Conservation (phyloP, 2,113 vertebrate species). For the Eira barbara region DNA sequence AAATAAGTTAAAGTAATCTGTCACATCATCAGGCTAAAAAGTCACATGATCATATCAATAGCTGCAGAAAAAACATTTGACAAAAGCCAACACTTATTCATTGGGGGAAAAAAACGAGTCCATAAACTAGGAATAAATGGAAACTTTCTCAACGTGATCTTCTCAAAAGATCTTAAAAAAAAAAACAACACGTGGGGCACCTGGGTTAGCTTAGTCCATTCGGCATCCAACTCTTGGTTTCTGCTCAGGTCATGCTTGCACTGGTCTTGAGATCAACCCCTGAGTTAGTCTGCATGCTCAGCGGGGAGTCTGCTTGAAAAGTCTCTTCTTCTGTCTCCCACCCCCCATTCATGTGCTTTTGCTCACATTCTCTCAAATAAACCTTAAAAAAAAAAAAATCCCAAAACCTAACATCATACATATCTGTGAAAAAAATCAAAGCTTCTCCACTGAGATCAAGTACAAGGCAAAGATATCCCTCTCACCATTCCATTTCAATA, state of each 20-base stretch:
- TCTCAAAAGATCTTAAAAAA: neutral
- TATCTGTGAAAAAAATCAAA: neutral
- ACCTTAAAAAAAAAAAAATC: neutral
- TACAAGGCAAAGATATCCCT: neutral
- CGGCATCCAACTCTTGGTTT: no score
- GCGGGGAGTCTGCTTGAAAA: no score
- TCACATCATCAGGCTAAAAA: neutral
- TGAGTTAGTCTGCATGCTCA: no score
- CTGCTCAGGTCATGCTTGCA: no score
- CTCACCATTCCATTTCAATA: neutral
- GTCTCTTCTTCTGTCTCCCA: no score
- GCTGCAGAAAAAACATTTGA: neutral
- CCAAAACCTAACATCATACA: neutral
- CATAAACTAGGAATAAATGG: neutral
- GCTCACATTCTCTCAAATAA: no score
- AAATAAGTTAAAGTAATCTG: neutral
- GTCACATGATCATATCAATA: neutral
- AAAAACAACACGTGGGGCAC: neutral
- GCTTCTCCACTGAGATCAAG: neutral
- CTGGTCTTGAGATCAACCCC: no score
- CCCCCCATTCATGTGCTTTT: no score
- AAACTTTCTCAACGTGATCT: neutral
- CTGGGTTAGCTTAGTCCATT: no score
- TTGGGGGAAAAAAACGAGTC: no score
- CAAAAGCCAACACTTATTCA: neutral